Conservation (phyloP, 2,888 invertebrate species). For the Apotomis turbidana region DNA sequence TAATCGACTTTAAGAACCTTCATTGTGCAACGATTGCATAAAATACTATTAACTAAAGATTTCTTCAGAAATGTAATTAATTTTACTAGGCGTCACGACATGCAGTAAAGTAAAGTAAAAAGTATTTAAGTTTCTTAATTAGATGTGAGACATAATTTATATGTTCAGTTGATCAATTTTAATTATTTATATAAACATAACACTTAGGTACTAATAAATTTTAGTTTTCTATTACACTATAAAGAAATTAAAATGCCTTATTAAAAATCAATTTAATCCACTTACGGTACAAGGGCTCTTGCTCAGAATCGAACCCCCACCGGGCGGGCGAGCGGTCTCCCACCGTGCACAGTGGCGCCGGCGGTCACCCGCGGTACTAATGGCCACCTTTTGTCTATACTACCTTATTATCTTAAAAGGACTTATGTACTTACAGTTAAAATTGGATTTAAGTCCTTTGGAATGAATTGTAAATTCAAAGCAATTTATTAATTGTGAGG, state of each 20-base stretch:
- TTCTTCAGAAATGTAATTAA: no score
- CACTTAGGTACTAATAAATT: no score
- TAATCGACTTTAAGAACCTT: no score
- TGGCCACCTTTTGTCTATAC: slow-evolving; percentile 33
- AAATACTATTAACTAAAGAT: no score
- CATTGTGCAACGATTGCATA: no score
- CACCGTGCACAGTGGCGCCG: slow-evolving; percentile 34
- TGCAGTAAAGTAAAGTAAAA: no score
- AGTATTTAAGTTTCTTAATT: no score
- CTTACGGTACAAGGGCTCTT: slow-evolving; percentile 43
- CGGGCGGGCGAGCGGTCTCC: slow-evolving; percentile 39
- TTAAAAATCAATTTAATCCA: slow-evolving; percentile 48
- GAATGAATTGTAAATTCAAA: background rate
- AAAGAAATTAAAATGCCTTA: slow-evolving; percentile 26
- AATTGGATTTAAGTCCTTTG: background rate
- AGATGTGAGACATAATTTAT: no score
- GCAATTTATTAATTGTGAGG: background rate
- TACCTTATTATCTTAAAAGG: background rate
- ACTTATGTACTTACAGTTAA: background rate
- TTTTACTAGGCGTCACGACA: no score
- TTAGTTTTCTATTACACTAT: background rate
- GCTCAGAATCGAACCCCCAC: slow-evolving; percentile 33
- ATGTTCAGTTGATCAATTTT: no score
- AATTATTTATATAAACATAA: no score
- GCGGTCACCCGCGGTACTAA: slow-evolving; percentile 38